These are phyloP conservation scores for Oryzias melastigma DNA, from an alignment of 2,113 vertebrate genomes.

Conservation along the genomic window DNA sequence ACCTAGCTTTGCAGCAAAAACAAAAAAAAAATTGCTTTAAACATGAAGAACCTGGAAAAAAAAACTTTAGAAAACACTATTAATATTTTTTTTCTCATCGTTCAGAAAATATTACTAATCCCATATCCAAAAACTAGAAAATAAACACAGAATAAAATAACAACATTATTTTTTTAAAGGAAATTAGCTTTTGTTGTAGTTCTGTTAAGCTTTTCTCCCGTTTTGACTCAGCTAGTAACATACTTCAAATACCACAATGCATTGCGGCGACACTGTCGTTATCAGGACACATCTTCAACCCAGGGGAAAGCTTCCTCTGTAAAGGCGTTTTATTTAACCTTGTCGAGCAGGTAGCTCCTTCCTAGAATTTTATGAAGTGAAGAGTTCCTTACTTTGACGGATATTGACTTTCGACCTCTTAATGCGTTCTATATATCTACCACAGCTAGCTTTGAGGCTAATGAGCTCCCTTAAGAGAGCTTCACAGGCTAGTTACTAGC, in stretches of 20 bases:
- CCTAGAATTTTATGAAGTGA: conserved; percentile 8
- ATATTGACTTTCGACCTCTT: background rate
- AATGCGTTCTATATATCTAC: conserved; percentile 9
- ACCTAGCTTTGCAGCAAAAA: background rate
- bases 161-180: no score
- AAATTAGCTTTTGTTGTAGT: background rate
- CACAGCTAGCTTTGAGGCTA: conserved; percentile 20
- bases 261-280: conserved; percentile 51
- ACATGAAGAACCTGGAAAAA: no score
- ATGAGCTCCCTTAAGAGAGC: conserved; percentile 26
- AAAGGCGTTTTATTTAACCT: conserved; percentile 56
- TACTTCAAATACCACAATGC: conserved; percentile 74
- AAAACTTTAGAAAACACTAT: no score
- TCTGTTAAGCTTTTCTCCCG: background rate
- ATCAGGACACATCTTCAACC: conserved; percentile 70
- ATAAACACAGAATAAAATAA: no score
- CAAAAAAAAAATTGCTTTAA: no score
- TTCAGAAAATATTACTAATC: no score
- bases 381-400: background rate
- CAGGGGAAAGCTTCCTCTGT: conserved; percentile 57
- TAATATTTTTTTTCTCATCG: no score
- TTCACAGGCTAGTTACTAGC: conserved; percentile 39
- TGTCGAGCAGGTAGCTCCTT: conserved; percentile 30
- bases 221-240: no score
- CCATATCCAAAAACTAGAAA: no score